Percentiles rank a stretch among this genome's conserved stretches.
Evolutionary conservation across 2,113 vertebrate species (phyloP).

Genomic region (Pholis gunnellus): DNA sequence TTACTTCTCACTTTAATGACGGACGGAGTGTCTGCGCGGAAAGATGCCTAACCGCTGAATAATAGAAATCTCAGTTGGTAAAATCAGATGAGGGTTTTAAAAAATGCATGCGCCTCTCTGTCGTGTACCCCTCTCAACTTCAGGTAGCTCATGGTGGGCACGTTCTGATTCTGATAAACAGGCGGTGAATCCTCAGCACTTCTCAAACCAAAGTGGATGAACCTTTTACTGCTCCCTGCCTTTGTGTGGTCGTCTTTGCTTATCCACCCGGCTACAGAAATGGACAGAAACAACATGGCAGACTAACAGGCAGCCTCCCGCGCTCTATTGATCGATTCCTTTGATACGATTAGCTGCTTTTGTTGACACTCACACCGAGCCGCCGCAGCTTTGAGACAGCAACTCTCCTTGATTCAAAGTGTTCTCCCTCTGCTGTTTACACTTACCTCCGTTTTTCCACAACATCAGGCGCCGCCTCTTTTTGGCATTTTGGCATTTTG

Average conservation of each 20-base stretch:
- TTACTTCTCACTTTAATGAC: slow-evolving; percentile 1
- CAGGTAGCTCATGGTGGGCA: slow-evolving; percentile 20
- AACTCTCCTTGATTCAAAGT: not conserved
- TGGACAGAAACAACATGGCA: not conserved
- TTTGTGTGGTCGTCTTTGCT: not conserved
- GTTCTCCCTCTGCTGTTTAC: not conserved
- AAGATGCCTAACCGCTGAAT: slow-evolving; percentile 30
- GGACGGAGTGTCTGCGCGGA: not conserved
- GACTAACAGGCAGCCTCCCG: slow-evolving; percentile 6
- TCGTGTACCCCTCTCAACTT: slow-evolving; percentile 26
- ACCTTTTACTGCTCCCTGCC: not conserved
- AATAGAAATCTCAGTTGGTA: slow-evolving; percentile 45
- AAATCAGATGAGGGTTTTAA: slow-evolving; percentile 38
- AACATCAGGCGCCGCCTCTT: not conserved
- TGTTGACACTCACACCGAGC: not conserved
- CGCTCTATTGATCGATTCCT: slow-evolving; percentile 26
- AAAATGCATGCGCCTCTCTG: slow-evolving; percentile 42
- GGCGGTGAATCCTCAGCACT: not conserved
- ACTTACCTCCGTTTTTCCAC: not conserved
- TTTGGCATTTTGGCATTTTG: not conserved
- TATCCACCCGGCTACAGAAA: not conserved
- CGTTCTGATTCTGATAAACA: slow-evolving; percentile 34
- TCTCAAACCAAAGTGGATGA: slow-evolving; percentile 18
- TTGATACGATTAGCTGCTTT: slow-evolving; percentile 29
- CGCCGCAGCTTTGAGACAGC: slow-evolving; percentile 10